phyloP scores from a whole-genome alignment of 37 sponge, comb jelly and placozoan genomes.

The Tethya wilhelma region DNA sequence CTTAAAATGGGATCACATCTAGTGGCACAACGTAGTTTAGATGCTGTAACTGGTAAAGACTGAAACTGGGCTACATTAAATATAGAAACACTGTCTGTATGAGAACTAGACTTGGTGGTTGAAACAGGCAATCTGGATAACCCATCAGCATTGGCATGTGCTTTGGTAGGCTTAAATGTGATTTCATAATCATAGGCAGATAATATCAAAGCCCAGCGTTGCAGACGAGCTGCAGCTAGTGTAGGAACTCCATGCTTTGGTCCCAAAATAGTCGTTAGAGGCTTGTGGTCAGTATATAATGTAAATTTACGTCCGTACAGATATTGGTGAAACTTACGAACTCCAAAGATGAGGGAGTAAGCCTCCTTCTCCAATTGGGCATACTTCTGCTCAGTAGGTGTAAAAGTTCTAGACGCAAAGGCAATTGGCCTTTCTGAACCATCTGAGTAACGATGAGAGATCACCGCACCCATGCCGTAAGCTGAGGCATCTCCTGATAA shows the following conservation, averaged over 20 bases:
- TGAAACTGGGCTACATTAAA: neutral
- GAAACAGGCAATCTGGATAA: slow-evolving; percentile 30
- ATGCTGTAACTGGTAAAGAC: neutral
- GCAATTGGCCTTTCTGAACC: slow-evolving; percentile 54
- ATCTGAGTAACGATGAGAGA: slow-evolving; percentile 37
- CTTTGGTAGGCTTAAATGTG: slow-evolving; percentile 1
- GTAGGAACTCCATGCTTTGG: slow-evolving; percentile 15
- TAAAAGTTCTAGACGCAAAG: slow-evolving; percentile 40
- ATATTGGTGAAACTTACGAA: slow-evolving; percentile 54
- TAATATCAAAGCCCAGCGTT: slow-evolving; percentile 48
- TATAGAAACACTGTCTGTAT: neutral
- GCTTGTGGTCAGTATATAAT: slow-evolving; percentile 48
- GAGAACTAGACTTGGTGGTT: neutral
- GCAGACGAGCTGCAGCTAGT: slow-evolving; percentile 46
- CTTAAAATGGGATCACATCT: neutral
- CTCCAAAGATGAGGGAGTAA: slow-evolving; percentile 27
- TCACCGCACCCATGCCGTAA: slow-evolving; percentile 39
- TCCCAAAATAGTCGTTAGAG: slow-evolving; percentile 34
- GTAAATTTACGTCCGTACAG: slow-evolving; percentile 65
- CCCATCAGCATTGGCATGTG: slow-evolving; percentile 61
- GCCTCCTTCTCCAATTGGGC: slow-evolving; percentile 51
- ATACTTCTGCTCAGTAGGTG: slow-evolving; percentile 37
- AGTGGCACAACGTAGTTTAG: neutral
- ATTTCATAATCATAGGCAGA: slow-evolving; percentile 29
- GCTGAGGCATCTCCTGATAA: slow-evolving; percentile 45